A percentile compares a stretch with the other conserved stretches of the same genome.
phyloP scores from a whole-genome alignment of 2,797 vertebrate genomes.

The Hoplostethus atlanticus region DNA sequence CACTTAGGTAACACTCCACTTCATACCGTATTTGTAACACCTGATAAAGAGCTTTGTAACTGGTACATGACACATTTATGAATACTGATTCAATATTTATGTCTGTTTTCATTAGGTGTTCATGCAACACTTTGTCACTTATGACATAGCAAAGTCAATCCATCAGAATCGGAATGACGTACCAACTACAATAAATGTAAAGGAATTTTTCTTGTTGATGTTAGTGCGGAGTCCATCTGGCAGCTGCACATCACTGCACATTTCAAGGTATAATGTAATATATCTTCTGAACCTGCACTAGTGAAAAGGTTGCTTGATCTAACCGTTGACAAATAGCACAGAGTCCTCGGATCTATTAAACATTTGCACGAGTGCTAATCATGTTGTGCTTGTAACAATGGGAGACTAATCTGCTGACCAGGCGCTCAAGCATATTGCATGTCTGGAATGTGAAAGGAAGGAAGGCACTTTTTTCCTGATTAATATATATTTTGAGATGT shows the following conservation, averaged over 20 bases:
- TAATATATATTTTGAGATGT: slow-evolving; percentile 34
- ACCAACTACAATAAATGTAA: not conserved
- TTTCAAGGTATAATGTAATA: not conserved
- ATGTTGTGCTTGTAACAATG: slow-evolving; percentile 7
- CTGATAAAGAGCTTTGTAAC: too few species aligned
- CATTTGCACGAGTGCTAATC: not conserved
- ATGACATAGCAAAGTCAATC: too few species aligned
- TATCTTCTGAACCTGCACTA: not conserved
- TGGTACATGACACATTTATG: too few species aligned
- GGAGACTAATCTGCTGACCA: slow-evolving; percentile 38
- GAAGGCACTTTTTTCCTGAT: slow-evolving; percentile 43
- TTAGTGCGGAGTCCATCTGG: not conserved
- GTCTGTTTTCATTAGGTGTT: too few species aligned
- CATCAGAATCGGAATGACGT: too few species aligned
- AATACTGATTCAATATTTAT: too few species aligned
- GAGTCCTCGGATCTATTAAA: slow-evolving; percentile 1
- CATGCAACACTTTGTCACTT: too few species aligned
- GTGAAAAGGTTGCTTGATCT: not conserved
- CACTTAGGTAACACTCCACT: too few species aligned
- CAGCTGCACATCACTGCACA: not conserved
- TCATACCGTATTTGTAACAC: too few species aligned
- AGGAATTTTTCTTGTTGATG: not conserved
- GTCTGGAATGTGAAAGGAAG: not conserved
- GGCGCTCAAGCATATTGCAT: slow-evolving; percentile 30
- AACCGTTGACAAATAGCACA: not conserved